Evolutionary conservation across 2,113 vertebrate genomes (phyloP), one percentile per base, ranked within the genome.

Genomic region (Corythoichthys haematopterus): DNA sequence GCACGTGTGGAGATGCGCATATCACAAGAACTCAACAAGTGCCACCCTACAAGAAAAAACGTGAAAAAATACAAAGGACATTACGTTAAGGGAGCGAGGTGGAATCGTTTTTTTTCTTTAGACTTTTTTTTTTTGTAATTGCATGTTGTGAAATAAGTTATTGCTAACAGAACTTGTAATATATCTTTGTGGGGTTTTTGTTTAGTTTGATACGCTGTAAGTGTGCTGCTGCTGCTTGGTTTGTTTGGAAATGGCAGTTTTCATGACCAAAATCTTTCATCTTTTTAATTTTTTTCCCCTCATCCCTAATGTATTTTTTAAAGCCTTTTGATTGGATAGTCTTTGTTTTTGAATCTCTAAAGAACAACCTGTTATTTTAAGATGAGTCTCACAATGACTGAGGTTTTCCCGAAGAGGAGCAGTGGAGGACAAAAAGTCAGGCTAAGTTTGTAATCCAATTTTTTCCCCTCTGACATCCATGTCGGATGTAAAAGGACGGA

Each of bases 71-170:
- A 57, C 72, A 75, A 78, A 43, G 75, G 84, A 87, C 78, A 80
- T 80, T 69, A 69, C 78, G 62, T 69, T 68, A 66, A 83, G 72
- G 74, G 81, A 87, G 70, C 57, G 70, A 69, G 71, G 76, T 52
- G 47, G 65, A 57, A 57, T 36, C 53, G 13, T 56, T 91, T 91
- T 91, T 94, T 88, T 92, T 93, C 92, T 89, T 93, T 92, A 20
- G 75, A 84, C 84, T 93, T 88, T 89, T 91, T 88, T 91, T 78
- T 92, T 84, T 94, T 95, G 94, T 88, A 83, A 95, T 93, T 97
- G 96, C 94, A 98, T 99, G 95, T 92, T 95, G 91, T 95, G 93
- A 94, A 93, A 93, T 97, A 97, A 99, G 93, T 98, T 97, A 98
- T 98, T 98, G 93, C 94, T 96, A 90, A 94, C 93, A 94, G 90